phyloP scores from a whole-genome alignment of 2,888 invertebrate species.

The Amaurobius ferox region DNA sequence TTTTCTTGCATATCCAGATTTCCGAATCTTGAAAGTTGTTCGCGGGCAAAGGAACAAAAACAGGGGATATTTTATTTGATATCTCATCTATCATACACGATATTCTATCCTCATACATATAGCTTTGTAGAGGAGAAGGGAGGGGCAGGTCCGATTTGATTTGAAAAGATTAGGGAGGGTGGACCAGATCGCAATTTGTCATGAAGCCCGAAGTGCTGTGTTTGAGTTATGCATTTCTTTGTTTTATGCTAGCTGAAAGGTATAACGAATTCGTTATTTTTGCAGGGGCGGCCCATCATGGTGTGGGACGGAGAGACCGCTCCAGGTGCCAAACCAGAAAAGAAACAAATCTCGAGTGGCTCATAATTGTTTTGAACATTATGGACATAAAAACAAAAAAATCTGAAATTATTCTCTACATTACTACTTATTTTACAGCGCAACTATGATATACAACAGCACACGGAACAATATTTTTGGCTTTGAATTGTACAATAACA shows the following conservation, averaged over 20 bases:
- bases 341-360: no score
- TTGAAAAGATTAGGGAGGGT: conserved; percentile 45
- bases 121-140: neutral
- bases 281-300: no score
- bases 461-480: no score
- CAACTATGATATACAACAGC: no score
- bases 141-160: conserved; percentile 49
- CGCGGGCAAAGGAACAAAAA: conserved; percentile 39
- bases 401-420: no score
- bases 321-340: no score
- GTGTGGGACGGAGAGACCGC: no score
- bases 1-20: conserved; percentile 35
- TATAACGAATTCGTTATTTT: no score
- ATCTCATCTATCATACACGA: conserved; percentile 67
- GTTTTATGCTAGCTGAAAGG: neutral
- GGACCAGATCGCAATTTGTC: neutral
- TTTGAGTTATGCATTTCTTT: neutral
- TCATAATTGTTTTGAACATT: no score
- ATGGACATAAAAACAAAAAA: no score
- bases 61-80: conserved; percentile 68
- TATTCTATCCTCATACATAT: conserved; percentile 31
- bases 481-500: no score
- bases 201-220: neutral
- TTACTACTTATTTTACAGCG: no score
- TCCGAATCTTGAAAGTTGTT: conserved; percentile 54